A percentile compares a stretch with the other conserved stretches of the same genome.
phyloP scores from a whole-genome alignment of 2,113 vertebrate species.

The mouse (Mus musculus) region DNA sequence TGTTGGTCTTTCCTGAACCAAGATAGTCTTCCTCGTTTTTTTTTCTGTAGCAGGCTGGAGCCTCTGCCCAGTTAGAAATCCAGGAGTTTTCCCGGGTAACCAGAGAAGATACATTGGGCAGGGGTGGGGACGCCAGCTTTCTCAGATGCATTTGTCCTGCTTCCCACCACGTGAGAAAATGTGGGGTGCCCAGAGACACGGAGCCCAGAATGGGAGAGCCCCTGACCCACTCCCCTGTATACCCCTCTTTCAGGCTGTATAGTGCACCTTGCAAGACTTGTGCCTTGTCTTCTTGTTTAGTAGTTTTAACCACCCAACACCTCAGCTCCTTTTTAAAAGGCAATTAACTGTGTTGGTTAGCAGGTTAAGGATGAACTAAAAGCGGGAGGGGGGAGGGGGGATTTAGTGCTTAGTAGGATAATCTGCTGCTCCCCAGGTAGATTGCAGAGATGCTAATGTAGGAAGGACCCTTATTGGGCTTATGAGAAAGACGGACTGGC shows the following conservation, averaged over 20 bases:
- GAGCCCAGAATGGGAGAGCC: background rate
- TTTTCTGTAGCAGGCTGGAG: background rate
- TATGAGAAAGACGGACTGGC: background rate
- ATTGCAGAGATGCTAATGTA: background rate
- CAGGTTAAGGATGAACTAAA: background rate
- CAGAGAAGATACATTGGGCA: background rate
- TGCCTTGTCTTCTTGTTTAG: background rate
- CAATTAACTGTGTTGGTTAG: background rate
- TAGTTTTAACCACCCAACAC: background rate
- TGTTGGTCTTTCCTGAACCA: accelerated
- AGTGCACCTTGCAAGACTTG: background rate
- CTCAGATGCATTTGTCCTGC: background rate
- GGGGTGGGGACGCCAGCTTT: background rate
- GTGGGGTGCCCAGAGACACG: accelerated
- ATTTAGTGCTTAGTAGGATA: background rate
- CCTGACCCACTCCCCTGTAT: too few relatives aligned
- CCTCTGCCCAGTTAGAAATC: background rate
- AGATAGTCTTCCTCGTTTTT: background rate
- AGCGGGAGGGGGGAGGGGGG: background rate
- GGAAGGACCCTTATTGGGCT: background rate
- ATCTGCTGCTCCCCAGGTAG: background rate
- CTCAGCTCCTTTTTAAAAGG: background rate
- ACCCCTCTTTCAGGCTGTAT: background rate
- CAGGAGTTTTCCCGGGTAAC: background rate
- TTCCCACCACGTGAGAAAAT: background rate